Evolutionary conservation across 2,888 invertebrate species (phyloP).

Genomic region (Sinelater perroti): DNA sequence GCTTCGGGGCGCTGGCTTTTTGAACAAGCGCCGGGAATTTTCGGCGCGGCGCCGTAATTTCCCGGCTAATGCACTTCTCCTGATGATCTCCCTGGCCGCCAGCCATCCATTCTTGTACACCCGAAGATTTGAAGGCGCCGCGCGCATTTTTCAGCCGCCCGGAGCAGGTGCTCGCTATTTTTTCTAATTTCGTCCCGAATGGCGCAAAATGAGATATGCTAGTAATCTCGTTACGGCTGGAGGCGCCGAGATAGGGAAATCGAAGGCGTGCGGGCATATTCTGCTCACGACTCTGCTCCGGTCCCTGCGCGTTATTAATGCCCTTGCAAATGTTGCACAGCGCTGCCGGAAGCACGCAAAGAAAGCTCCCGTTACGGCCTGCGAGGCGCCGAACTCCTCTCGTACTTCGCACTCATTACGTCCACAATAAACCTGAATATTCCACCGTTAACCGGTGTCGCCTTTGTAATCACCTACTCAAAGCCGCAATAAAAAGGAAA

Average conservation of each 20-base stretch:
- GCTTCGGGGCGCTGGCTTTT: no score
- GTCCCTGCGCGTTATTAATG: neutral
- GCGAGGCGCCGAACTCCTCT: neutral
- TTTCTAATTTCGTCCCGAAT: constrained; percentile 22
- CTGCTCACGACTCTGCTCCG: neutral
- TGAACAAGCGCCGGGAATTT: constrained; percentile 10
- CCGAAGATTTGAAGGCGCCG: constrained; percentile 17
- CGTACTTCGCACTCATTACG: neutral
- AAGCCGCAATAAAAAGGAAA: constrained; percentile 4
- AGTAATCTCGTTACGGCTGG: constrained; percentile 13
- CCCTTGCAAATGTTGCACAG: neutral
- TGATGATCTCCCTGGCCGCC: constrained; percentile 4
- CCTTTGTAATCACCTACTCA: neutral
- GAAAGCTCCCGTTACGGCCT: neutral
- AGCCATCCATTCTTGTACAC: constrained; percentile 13
- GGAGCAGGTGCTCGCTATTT: constrained; percentile 25
- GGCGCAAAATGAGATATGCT: constrained; percentile 14
- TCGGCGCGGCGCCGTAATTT: constrained; percentile 7
- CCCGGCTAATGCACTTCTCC: constrained; percentile 14
- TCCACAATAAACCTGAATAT: neutral
- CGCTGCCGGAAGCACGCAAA: neutral
- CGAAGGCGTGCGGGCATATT: neutral
- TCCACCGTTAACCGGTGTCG: neutral
- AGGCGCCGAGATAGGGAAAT: constrained; percentile 2
- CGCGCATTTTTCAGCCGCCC: constrained; percentile 14